Evolutionary conservation across 2,888 invertebrate genomes (phyloP), one percentile per base, ranked within the genome.

Genomic region (Campoletis raptor): DNA sequence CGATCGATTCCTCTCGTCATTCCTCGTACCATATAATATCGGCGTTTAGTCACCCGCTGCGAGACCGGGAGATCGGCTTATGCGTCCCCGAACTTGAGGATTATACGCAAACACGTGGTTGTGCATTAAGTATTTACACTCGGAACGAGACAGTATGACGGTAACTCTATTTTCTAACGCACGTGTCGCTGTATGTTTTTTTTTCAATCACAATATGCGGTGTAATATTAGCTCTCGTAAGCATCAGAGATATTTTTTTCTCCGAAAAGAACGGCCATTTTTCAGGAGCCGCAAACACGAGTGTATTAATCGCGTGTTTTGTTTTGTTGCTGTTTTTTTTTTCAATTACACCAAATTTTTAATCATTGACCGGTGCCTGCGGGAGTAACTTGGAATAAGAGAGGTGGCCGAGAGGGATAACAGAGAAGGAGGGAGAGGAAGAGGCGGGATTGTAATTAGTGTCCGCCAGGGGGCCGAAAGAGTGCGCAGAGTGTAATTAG

Each of bases 41-140:
- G 87, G 89, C 90, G 88, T 91, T 91, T 90, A 90, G 90, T 82
- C 90, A 90, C 92, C 92, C 91, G 92, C 92, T 91, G 92, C 2
- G 30, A 36, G 91, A 74, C 64, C 52, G 81, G 61, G 73, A 70
- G 83, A 86, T 87, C 76, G 48, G 79, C 85, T 83, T 86, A 85
- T 45, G 40, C 18, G 30, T 70, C 83, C 66, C 72, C 66, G 61
- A 70, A 66, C 52, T 64, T 40, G 69, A 42, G 57, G 81, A 80
- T 81, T 79, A 80, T 52, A 52, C 52, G 69, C 54, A 54, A 73
- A 82, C 78, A 67, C 85, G 81, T 85, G 85, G 81, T 88, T 81
- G 66, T 84, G 83, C 79, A 84, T 87, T 84, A 79, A 86, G 81
- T 86, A 84, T 85, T 81, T 86, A 81, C 78, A 74, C 67, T 15